phyloP scores from a whole-genome alignment of 2,888 invertebrate species.

The Trisateles emortualis region DNA sequence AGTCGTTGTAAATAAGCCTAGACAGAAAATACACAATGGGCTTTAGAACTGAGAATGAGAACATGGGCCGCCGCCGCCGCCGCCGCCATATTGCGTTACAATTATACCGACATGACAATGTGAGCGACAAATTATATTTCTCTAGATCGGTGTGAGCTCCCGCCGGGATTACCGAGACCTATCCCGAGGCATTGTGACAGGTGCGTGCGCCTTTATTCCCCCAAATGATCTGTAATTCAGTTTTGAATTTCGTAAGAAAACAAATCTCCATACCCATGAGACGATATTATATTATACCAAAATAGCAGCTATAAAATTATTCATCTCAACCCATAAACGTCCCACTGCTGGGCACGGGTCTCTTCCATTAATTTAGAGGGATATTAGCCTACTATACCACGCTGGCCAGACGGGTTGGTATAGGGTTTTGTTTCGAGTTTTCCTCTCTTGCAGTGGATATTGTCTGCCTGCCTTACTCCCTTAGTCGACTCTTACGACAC shows the following conservation, averaged over 20 bases:
- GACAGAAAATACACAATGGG: background rate
- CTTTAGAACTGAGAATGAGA: constrained; percentile 5
- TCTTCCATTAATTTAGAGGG: too few species aligned
- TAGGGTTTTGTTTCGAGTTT: too few species aligned
- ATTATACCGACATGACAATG: constrained; percentile 57
- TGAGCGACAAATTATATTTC: constrained; percentile 66
- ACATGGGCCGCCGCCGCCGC: too few species aligned
- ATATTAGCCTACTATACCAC: too few species aligned
- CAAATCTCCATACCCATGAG: constrained; percentile 40
- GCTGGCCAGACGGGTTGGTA: too few species aligned
- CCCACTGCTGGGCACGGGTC: too few species aligned
- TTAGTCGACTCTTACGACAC: too few species aligned
- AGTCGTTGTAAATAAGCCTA: background rate
- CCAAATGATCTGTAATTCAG: constrained; percentile 56
- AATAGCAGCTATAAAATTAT: constrained; percentile 24
- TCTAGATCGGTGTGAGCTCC: constrained; percentile 36
- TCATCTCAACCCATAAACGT: too few species aligned
- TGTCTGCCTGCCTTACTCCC: too few species aligned
- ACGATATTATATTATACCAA: constrained; percentile 9
- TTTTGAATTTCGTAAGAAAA: constrained; percentile 52
- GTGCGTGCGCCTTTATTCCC: constrained; percentile 51
- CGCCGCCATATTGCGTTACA: constrained; percentile 44
- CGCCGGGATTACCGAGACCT: constrained; percentile 46
- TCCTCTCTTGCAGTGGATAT: too few species aligned
- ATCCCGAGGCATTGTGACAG: constrained; percentile 51